Percentiles rank a stretch among this genome's conserved stretches.
Evolutionary conservation across 2,888 invertebrate genomes (phyloP).

Genomic region (Tethea ocularis): DNA sequence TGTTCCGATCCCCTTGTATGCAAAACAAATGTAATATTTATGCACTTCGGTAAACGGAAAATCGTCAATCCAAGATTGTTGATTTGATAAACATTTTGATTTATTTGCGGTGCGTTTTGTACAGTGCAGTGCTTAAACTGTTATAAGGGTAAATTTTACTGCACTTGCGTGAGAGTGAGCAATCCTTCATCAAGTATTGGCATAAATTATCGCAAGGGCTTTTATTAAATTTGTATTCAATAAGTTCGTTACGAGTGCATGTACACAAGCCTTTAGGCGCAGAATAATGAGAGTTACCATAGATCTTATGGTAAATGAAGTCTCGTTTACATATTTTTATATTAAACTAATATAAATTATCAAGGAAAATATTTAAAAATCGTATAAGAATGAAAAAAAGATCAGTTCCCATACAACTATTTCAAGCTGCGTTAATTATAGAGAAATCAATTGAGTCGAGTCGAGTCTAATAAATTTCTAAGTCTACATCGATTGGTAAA

Average conservation of each 20-base stretch:
- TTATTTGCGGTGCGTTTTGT: conserved; percentile 21
- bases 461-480: not conserved
- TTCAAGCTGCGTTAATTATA: not conserved
- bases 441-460: not conserved
- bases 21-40: conserved; percentile 72
- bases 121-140: conserved; percentile 33
- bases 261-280: conserved; percentile 28
- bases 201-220: conserved; percentile 21
- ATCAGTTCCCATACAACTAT: too few relatives aligned
- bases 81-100: conserved; percentile 43
- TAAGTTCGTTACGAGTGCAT: conserved; percentile 31
- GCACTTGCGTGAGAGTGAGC: conserved; percentile 40
- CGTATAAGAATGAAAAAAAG: not conserved
- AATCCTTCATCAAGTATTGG: conserved; percentile 32
- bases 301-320: not conserved
- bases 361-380: not conserved
- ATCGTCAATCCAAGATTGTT: conserved; percentile 68
- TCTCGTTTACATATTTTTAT: conserved; percentile 4
- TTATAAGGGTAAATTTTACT: conserved; percentile 31
- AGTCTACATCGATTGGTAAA: not conserved
- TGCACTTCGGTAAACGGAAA: conserved; percentile 62
- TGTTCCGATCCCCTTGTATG: conserved; percentile 55
- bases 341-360: not conserved
- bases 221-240: conserved; percentile 24
- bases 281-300: conserved; percentile 17